These are phyloP conservation scores for Microcebus jonahi DNA, from an alignment of 2,113 vertebrate genomes.

Conservation along the genomic window DNA sequence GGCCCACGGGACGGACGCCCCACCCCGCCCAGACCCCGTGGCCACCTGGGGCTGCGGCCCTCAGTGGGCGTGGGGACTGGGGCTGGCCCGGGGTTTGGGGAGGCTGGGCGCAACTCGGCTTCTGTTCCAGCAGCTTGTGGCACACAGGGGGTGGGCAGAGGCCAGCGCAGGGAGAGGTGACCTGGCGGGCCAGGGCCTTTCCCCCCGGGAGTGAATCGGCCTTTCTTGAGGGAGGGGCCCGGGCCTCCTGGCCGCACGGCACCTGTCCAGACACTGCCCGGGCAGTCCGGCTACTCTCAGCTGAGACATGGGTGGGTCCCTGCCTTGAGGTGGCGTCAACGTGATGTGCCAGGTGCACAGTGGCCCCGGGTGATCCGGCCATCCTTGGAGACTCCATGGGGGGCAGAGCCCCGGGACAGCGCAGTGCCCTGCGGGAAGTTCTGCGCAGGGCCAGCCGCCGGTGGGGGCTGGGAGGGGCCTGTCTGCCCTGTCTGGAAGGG, in stretches of 20 bases:
- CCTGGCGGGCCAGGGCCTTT: not conserved
- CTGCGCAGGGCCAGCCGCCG: fast-evolving
- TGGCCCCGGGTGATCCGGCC: fast-evolving
- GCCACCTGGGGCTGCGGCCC: no score
- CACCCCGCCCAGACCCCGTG: no score
- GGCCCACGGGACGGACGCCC: not conserved
- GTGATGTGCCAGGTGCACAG: fast-evolving
- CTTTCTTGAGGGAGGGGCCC: no score
- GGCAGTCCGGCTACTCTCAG: not conserved
- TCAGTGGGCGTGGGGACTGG: no score
- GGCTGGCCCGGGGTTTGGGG: not conserved
- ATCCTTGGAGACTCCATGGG: fast-evolving
- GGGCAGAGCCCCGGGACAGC: no score
- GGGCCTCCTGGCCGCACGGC: not conserved
- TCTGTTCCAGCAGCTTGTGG: no score
- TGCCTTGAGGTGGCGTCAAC: not conserved
- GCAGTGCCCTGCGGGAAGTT: not conserved
- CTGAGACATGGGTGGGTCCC: fast-evolving
- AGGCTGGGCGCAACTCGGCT: not conserved
- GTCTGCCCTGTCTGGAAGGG: not conserved
- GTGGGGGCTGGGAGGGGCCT: not conserved
- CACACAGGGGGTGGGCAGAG: not conserved
- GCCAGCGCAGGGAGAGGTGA: fast-evolving
- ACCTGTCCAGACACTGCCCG: not conserved
- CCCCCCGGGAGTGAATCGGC: not conserved